Evolutionary conservation across 2,113 vertebrate genomes (phyloP), one percentile per base, ranked within the genome.

Genomic region (Ciconia stormi): DNA sequence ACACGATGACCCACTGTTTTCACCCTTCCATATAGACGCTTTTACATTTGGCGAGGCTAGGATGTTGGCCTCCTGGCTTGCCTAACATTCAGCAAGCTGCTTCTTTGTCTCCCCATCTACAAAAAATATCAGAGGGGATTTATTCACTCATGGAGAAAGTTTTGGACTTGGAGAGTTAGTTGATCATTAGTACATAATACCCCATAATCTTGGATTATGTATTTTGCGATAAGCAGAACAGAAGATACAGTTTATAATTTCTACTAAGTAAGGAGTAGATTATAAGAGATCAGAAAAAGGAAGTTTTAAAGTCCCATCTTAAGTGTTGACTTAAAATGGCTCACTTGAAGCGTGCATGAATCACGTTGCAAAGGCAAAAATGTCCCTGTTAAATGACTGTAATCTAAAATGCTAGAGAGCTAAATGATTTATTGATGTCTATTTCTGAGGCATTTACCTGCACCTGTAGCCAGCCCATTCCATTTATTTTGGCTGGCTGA

Each of bases 401-500:
- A 86, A 88, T 93, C 76, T 91, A 55, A 70, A 93, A 85, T 67
- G 67, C 94, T 88, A 34, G 63, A 78, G 93, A 42, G n/a, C 84
- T 82, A 82, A 94, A 78, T 93, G 92, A 96, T 96, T 96, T 96
- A 97, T 88, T 93, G 88, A 77, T 86, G 84, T 93, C 74, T 95
- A 17, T 94, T 96, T 89, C 82, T 81, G 86, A 95, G 66, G 74
- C 59, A 63, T 97, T 95, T 96, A 83, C 92, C 90, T 86, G 59
- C 34, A 95, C 89, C 92, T 90, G 69, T 93, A 93, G 67, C 78
- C 89, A 83, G 74, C 94, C 96, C 87, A 78, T 96, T 96, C 88
- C 80, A 92, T 96, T 96, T 93, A 85, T 91, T 96, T 97, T 95
- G 93, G 36, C 76, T 96, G 69, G 71, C 59, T 96, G 95, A 95